Evolutionary conservation across 2,113 vertebrate genomes (phyloP), one percentile per base, ranked within the genome.

Genomic region (Hemicordylus capensis): DNA sequence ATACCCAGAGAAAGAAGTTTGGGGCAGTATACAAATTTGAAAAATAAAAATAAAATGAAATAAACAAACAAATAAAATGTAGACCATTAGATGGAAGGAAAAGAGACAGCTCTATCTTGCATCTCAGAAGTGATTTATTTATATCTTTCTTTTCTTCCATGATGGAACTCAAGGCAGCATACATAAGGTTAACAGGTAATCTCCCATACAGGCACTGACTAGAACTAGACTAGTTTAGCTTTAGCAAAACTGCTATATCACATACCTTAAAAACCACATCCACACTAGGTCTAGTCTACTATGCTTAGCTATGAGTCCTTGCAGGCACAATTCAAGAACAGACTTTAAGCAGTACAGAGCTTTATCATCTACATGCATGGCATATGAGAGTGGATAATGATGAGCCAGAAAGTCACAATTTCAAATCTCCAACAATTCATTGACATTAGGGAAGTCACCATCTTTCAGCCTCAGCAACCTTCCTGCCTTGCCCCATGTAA

Each of bases 31-130:
- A n/a, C n/a, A n/a, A n/a, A n/a, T n/a, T n/a, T n/a, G n/a, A n/a
- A n/a, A n/a, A n/a, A n/a, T n/a, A n/a, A n/a, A n/a, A n/a, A n/a
- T n/a, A n/a, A n/a, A n/a, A n/a, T n/a, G n/a, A n/a, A n/a, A n/a
- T n/a, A n/a, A n/a, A n/a, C n/a, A n/a, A n/a, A n/a, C n/a, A n/a
- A n/a, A n/a, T n/a, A n/a, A 84, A 93, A 89, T 59, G n/a, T 58
- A 80, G 37, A 46, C 74, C 31, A 79, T 72, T 37, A 59, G 31
- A 46, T 58, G 76, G 28, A 48, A 58, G 20, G 39, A 20, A 79
- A 79, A 85, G 39, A 59, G 20, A 63, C 1, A 85, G n/a, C 6
- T 39, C 74, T 22, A 89, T 84, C 86, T 85, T 86, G 85, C 85
- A 78, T n/a, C 26, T 44, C 54, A 59, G 17, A 61, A n/a, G 73